These are phyloP conservation scores for Marcusenius ussheri DNA, from an alignment of 2,113 vertebrate species.

Conservation along the genomic window DNA sequence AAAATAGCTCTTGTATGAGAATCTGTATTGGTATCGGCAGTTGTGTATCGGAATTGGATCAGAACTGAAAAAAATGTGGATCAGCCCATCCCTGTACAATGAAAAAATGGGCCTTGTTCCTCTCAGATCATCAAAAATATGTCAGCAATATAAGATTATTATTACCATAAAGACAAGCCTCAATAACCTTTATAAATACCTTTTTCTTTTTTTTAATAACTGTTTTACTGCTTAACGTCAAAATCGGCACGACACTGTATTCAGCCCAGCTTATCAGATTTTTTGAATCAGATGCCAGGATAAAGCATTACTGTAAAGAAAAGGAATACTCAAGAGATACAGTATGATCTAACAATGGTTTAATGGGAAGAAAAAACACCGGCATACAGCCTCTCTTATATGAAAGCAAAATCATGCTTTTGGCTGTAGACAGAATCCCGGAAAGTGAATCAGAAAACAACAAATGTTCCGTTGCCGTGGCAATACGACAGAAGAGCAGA, in stretches of 20 bases:
- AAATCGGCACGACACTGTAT: background rate
- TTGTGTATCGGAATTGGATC: background rate
- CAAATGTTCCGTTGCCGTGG: conserved; percentile 36
- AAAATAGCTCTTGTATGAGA: too few relatives aligned
- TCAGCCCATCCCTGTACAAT: background rate
- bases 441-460: background rate
- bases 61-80: too few relatives aligned
- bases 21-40: too few relatives aligned
- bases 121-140: background rate
- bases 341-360: background rate
- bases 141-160: background rate
- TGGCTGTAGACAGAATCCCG: background rate
- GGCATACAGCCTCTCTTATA: background rate
- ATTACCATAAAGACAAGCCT: background rate
- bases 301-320: background rate
- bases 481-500: conserved; percentile 43
- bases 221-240: background rate
- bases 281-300: background rate
- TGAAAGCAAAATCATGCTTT: background rate
- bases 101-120: background rate
- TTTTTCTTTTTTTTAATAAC: background rate
- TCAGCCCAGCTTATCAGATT: background rate
- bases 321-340: background rate
- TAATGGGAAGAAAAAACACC: conserved; percentile 2
- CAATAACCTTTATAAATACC: background rate